Base-by-base conservation (phyloP, 2,113 vertebrate species). In the Channa argus region DNA sequence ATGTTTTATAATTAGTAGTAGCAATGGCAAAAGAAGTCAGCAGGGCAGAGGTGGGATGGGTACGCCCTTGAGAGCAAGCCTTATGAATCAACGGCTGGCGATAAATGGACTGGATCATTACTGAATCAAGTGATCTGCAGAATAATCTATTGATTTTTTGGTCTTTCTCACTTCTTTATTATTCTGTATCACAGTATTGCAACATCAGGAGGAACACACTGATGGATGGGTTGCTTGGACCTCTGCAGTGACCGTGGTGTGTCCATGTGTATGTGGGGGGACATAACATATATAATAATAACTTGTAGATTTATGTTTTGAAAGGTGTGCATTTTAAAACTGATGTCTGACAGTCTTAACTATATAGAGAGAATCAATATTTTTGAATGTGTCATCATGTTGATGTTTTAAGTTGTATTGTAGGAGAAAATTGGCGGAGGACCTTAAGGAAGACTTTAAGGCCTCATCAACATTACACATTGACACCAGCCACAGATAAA, bases 91-190 rank as follows among this genome's bases (percentile, higher is more conserved):
- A 90, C 71, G 82, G 84, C 88, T 78, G 81, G 91, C 92, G 82
- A 94, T 94, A 94, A 94, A 94, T 94, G 91, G 90, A 92, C 93
- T 89, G 91, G 92, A 92, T 94, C 93, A 92, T 94, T 94, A 94
- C 90, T 90, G 92, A 94, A 95, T 94, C 92, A 95, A 93, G 91
- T 87, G 93, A 95, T 95, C 94, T 94, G 93, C 93, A 91, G 92
- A 94, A 94, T 94, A 94, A 95, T 94, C 89, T 93, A 95, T 95
- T 93, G 93, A 95, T 95, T 94, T 94, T 93, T 79, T 83, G 83
- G 88, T 89, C 92, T 93, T 94, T 94, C 92, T 89, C 92, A 92
- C 91, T 92, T 93, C 92, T 94, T 94, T 93, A 93, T 95, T 93
- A 94, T 94, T 94, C 92, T 74, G 91, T 94, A 93, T 93, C 88